Conservation (phyloP, 2,888 invertebrate genomes). For the Noctua comes region DNA sequence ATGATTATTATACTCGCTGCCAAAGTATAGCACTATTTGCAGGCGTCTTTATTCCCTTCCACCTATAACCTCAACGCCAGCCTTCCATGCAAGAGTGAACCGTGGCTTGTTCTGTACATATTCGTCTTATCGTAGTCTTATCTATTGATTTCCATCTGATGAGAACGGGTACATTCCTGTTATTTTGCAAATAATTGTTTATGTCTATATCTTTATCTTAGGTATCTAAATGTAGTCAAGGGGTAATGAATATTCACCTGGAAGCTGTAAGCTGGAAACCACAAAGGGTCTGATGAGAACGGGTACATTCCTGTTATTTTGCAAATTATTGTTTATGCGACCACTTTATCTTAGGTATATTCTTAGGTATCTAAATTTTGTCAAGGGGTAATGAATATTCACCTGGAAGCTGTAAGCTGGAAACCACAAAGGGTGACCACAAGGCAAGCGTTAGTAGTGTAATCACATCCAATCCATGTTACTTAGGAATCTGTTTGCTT, state of each 20-base stretch:
- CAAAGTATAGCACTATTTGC: not conserved
- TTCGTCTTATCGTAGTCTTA: not conserved
- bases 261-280: not conserved
- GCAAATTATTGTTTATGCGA: not conserved
- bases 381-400: not conserved
- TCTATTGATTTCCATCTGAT: not conserved
- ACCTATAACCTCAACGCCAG: not conserved
- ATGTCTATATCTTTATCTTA: not conserved
- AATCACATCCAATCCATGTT: conserved; percentile 16
- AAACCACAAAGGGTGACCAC: conserved; percentile 10
- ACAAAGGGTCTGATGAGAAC: not conserved
- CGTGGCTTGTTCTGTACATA: not conserved
- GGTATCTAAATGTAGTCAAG: not conserved
- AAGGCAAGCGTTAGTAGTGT: not conserved
- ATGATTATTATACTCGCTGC: not conserved
- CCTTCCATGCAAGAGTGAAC: not conserved
- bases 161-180: not conserved
- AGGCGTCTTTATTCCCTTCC: not conserved
- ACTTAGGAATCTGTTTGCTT: conserved; percentile 17
- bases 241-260: not conserved
- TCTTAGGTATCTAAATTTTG: not conserved
- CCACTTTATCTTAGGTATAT: not conserved
- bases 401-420: not conserved
- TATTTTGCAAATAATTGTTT: not conserved
- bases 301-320: not conserved